Evolutionary conservation across 1,140 invertebrate genomes (phyloP).

Genomic region (Sycobia sp.): DNA sequence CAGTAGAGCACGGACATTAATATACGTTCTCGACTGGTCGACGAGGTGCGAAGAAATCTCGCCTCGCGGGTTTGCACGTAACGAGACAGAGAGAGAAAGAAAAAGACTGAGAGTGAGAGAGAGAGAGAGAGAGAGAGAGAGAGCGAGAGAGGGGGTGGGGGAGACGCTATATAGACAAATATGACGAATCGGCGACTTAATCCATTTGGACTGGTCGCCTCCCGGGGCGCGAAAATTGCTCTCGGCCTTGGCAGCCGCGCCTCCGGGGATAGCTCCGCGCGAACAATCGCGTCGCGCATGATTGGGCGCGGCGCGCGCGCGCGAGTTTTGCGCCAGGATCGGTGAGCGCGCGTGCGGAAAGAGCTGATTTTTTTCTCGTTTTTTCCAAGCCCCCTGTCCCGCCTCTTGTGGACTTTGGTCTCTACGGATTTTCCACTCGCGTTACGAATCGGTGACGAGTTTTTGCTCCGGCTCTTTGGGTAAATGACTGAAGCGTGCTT

Average conservation of each 20-base stretch:
- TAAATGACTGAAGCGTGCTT: too few species aligned
- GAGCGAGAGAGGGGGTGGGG: slow-evolving; percentile 15
- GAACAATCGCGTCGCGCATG: slow-evolving; percentile 38
- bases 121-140: slow-evolving; percentile 29
- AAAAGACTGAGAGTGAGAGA: slow-evolving; percentile 30
- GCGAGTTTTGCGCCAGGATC: too few species aligned
- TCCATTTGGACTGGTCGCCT: slow-evolving; percentile 51
- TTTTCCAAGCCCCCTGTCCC: too few species aligned
- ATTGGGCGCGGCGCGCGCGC: too few species aligned
- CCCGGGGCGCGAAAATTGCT: slow-evolving; percentile 53
- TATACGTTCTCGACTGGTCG: too few species aligned
- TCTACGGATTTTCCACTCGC: too few species aligned
- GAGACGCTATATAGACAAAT: too few species aligned
- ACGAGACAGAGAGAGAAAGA: slow-evolving; percentile 2
- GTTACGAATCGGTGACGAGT: too few species aligned
- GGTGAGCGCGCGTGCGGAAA: not conserved
- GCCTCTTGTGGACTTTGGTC: too few species aligned
- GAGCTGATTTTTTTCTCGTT: too few species aligned
- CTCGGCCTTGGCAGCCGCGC: slow-evolving; percentile 29
- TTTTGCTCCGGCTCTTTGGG: too few species aligned
- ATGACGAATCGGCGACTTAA: slow-evolving; percentile 55
- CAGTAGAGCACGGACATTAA: too few species aligned
- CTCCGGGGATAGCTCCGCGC: not conserved
- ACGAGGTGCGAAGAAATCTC: slow-evolving; percentile 48
- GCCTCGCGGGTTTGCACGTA: slow-evolving; percentile 22